These are phyloP conservation scores for Centroberyx gerrardi DNA, from an alignment of 2,797 vertebrate genomes.

Conservation along the genomic window DNA sequence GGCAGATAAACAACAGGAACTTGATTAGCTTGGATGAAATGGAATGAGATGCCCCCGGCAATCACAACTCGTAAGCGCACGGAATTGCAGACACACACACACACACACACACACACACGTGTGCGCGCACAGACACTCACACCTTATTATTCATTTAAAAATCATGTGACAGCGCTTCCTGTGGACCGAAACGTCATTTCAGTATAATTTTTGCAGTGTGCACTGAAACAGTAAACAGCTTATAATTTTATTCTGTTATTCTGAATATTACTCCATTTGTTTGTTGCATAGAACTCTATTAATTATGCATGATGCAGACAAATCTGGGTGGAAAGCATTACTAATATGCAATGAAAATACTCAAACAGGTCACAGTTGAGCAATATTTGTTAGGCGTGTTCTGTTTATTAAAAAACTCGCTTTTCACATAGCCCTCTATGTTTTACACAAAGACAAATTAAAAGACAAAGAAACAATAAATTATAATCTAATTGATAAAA, in stretches of 20 bases:
- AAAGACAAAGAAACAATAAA: too few relatives aligned
- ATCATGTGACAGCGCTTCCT: neutral
- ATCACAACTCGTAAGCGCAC: constrained; percentile 18
- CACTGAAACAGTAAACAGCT: neutral
- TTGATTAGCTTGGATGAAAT: constrained; percentile 47
- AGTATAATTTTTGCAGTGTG: constrained; percentile 6
- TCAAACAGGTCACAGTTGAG: too few relatives aligned
- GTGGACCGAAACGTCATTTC: neutral
- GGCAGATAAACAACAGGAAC: constrained; percentile 23
- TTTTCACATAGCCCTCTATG: too few relatives aligned
- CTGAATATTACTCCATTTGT: neutral
- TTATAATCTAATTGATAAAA: too few relatives aligned
- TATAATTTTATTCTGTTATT: neutral
- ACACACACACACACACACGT: constrained; percentile 1
- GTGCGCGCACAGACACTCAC: neutral
- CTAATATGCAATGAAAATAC: constrained; percentile 1
- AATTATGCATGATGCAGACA: constrained; percentile 2
- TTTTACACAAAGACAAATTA: too few relatives aligned
- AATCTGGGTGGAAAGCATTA: constrained; percentile 6
- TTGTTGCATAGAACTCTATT: neutral
- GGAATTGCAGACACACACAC: constrained; percentile 1
- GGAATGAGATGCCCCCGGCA: constrained; percentile 42
- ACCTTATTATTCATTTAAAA: constrained; percentile 30
- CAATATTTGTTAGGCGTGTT: too few relatives aligned
- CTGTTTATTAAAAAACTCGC: too few relatives aligned